Evolutionary conservation across 1,140 invertebrate species (phyloP).

Genomic region (Akabosia matsudoensis): DNA sequence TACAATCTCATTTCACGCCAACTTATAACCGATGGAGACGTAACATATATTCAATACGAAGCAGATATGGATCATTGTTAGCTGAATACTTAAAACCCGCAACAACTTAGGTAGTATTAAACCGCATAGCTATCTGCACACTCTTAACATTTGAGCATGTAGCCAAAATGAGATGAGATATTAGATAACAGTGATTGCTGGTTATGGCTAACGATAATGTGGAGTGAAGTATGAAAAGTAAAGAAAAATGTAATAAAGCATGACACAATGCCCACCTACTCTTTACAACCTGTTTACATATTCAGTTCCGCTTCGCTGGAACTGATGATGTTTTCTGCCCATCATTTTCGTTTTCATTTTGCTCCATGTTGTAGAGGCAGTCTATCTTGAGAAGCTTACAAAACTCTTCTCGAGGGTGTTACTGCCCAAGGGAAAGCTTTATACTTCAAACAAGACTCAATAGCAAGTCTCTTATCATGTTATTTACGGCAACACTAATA

Average conservation of each 20-base stretch:
- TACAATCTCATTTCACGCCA: background rate
- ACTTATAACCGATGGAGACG: too few species aligned
- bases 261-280: conserved; percentile 14
- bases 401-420: background rate
- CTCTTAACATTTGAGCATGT: too few species aligned
- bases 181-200: background rate
- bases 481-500: background rate
- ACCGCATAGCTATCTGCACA: too few species aligned
- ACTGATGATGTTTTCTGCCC: background rate
- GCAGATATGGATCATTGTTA: too few species aligned
- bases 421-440: too few species aligned
- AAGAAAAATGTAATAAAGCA: conserved; percentile 2
- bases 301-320: conserved; percentile 21
- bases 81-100: too few species aligned
- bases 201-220: background rate
- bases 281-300: conserved; percentile 21
- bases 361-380: background rate
- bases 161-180: background rate
- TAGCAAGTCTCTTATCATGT: background rate
- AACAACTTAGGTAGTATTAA: background rate
- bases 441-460: background rate
- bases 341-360: background rate
- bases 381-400: background rate
- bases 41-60: too few species aligned
- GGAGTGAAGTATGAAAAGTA: background rate